phyloP scores from a whole-genome alignment of 2,113 vertebrate genomes.

The Desmodus rotundus region DNA sequence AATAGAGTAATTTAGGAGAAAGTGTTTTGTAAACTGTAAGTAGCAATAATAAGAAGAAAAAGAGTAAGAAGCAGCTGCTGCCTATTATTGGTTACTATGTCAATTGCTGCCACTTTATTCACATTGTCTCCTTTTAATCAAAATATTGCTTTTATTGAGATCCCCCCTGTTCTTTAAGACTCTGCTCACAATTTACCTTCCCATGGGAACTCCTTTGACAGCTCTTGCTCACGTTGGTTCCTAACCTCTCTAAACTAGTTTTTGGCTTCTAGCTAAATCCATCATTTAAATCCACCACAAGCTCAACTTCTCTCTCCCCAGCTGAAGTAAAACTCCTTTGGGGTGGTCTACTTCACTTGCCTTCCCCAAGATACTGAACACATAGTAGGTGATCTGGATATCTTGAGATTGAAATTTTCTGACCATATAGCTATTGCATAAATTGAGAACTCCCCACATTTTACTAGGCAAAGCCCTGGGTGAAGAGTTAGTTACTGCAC shows the following conservation, averaged over 20 bases:
- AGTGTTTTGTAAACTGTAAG: conserved; percentile 31
- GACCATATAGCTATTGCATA: background rate
- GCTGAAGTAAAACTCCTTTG: background rate
- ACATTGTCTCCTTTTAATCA: background rate
- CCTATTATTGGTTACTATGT: background rate
- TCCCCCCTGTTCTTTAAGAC: background rate
- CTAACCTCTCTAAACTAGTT: background rate
- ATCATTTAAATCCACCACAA: background rate
- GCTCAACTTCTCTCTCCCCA: background rate
- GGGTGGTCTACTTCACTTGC: background rate
- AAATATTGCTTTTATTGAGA: conserved; percentile 14
- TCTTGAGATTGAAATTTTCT: conserved; percentile 27
- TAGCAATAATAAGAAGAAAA: background rate
- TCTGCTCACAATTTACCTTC: background rate
- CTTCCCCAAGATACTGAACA: background rate
- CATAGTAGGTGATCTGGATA: background rate
- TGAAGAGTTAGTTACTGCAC: background rate
- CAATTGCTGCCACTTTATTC: background rate
- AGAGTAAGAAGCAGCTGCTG: background rate
- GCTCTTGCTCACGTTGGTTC: background rate
- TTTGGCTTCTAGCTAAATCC: background rate
- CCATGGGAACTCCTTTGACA: background rate
- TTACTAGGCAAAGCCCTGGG: conserved; percentile 1
- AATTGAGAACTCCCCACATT: background rate
- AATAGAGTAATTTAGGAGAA: background rate